A percentile compares a stretch with the other conserved stretches of the same genome.
Conservation (phyloP, 2,797 vertebrate species). For the Takifugu rubripes region DNA sequence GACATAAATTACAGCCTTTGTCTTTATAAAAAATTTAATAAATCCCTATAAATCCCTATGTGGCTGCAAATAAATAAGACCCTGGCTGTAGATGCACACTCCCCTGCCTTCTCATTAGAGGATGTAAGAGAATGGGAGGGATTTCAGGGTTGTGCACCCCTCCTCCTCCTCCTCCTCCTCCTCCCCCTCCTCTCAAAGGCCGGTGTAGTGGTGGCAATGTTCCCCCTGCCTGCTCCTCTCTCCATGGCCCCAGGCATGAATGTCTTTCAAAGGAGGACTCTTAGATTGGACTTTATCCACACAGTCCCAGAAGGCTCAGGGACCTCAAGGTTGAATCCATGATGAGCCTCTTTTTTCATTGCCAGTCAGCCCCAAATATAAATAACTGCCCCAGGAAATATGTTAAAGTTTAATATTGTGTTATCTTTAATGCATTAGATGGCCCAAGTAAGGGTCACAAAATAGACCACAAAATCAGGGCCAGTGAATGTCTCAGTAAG, state of each 20-base stretch:
- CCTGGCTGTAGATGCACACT: conserved; percentile 11
- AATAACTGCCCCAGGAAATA: conserved; percentile 29
- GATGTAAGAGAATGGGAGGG: conserved; percentile 32
- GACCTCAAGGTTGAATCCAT: conserved; percentile 60
- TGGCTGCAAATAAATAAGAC: conserved; percentile 1
- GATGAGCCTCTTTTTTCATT: conserved; percentile 28
- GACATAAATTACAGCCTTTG: neutral
- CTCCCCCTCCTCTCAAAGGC: conserved; percentile 15
- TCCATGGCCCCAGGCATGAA: conserved; percentile 52
- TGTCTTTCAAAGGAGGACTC: conserved; percentile 37
- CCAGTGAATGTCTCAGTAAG: neutral
- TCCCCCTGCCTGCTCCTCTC: conserved; percentile 28
- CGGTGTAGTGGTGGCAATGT: conserved; percentile 22
- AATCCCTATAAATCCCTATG: no score
- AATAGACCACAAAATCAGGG: conserved; percentile 11
- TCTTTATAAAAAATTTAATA: conserved; percentile 2
- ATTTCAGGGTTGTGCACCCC: conserved; percentile 38
- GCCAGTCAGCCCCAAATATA: conserved; percentile 24
- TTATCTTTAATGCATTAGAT: conserved; percentile 5
- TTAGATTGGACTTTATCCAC: conserved; percentile 54
- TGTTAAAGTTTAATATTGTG: conserved; percentile 43
- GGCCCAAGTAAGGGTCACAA: conserved; percentile 12
- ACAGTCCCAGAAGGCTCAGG: conserved; percentile 34
- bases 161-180: conserved; percentile 12
- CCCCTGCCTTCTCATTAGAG: conserved; percentile 62